Evolutionary conservation across 1,140 invertebrate species (phyloP).

Genomic region (Pseudomyrmex cubaensis): DNA sequence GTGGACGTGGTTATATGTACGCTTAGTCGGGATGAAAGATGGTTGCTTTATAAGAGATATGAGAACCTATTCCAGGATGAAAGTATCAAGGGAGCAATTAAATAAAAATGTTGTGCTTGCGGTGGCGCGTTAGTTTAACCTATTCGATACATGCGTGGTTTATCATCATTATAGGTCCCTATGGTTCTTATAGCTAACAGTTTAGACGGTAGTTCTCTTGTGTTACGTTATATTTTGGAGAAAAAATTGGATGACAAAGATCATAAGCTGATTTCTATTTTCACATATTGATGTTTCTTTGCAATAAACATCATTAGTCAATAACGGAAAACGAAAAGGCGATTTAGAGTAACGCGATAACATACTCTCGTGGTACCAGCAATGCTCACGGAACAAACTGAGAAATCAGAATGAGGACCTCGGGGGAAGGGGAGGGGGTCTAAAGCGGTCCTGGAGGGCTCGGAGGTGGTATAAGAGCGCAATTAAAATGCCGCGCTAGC

Average conservation of each 20-base stretch:
- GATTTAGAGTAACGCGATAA: constrained; percentile 72
- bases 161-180: constrained; percentile 2
- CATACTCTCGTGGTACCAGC: constrained; percentile 38
- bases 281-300: neutral
- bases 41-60: constrained; percentile 41
- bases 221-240: neutral
- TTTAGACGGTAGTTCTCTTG: too few species aligned
- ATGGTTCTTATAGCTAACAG: neutral
- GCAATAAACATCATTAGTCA: neutral
- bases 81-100: constrained; percentile 54
- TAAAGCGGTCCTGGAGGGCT: constrained; percentile 68
- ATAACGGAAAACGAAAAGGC: neutral
- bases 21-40: constrained; percentile 45
- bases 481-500: constrained; percentile 85
- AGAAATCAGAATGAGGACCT: constrained; percentile 28
- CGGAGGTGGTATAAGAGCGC: constrained; percentile 81
- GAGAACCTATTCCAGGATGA: constrained; percentile 32
- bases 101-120: constrained; percentile 54
- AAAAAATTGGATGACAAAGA: neutral
- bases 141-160: constrained; percentile 22
- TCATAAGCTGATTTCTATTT: neutral
- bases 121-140: constrained; percentile 42
- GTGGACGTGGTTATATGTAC: neutral
- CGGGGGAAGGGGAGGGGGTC: neutral
- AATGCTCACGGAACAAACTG: constrained; percentile 14